Base-by-base conservation (phyloP, 2,888 invertebrate species). In the Sisyra nigra region DNA sequence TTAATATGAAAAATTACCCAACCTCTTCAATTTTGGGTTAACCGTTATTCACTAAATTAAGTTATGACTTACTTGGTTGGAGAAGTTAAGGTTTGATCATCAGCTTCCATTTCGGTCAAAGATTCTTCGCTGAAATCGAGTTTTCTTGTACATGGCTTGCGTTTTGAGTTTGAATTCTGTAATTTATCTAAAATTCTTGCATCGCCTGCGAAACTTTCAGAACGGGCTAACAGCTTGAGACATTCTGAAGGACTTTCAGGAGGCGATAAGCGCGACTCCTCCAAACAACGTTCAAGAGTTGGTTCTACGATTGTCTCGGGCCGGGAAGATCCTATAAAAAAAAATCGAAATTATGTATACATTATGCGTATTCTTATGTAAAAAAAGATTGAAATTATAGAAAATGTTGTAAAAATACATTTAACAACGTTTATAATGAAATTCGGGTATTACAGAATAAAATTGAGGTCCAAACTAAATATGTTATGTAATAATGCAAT, bases 131-230 rank as follows among this genome's bases (percentile, higher is more conserved):
- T 70, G 46, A 74, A 74, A 50, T 71, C 70, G 19, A 75, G 58
- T 3, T 67, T 63, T 41, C 73, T 57, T 6, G 72, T 69, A 58
- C 74, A 74, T 29, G 64, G 58, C 3, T 70, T 67, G 64, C 71
- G 42, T 9, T 31, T 32, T n/a, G 18, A 9, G 35, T 51, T 56
- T 38, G 51, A 56, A 42, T 71, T 68, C 54, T 77, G 76, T 37
- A 80, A 58, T 53, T 80, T 81, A 51, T 79, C 78, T 29, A 82
- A 61, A 30, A 85, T 77, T 54, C 81, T 77, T 5, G 80, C 78
- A 58, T 85, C 85, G n/a, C 80, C 80, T 0, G 80, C 85, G 58
- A 80, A 81, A 55, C 81, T 84, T 54, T 82, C 80, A 1, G 80
- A 79, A 48, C 76, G 65, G 1, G 74, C 72, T 19, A 77, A 57